Evolutionary conservation across 2,888 invertebrate genomes (phyloP).

Genomic region (Cerastis leucographa): DNA sequence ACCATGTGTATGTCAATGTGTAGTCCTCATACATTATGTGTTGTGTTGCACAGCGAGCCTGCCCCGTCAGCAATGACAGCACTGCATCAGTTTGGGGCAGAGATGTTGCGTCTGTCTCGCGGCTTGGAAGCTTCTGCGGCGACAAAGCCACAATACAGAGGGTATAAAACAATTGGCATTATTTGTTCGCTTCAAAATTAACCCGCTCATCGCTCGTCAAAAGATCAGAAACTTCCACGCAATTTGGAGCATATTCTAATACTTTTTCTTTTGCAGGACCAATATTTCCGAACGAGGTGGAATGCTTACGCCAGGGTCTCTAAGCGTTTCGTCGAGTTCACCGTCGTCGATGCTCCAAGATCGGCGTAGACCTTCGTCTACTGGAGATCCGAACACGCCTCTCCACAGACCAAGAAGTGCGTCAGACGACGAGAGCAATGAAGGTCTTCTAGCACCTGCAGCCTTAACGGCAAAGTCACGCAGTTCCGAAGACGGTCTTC

Average conservation of each 20-base stretch:
- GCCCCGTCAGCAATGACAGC: conserved; percentile 96
- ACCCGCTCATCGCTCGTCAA: conserved; percentile 56
- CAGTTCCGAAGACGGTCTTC: conserved; percentile 88
- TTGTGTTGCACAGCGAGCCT: conserved; percentile 92
- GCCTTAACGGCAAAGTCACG: conserved; percentile 84
- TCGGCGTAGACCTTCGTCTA: conserved; percentile 82
- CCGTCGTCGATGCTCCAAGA: conserved; percentile 89
- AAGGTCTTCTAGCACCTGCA: conserved; percentile 83
- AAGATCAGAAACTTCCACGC: conserved; percentile 38
- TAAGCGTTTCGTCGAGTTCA: conserved; percentile 87
- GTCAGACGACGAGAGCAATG: conserved; percentile 85
- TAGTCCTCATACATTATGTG: conserved; percentile 83
- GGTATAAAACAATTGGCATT: conserved; percentile 86
- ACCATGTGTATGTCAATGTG: conserved; percentile 75
- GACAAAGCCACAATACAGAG: conserved; percentile 86
- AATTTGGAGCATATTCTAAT: conserved; percentile 22
- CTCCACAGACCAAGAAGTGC: conserved; percentile 85
- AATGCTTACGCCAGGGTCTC: conserved; percentile 86
- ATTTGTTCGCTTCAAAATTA: conserved; percentile 78
- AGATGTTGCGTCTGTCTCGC: conserved; percentile 95
- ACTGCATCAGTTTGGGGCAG: conserved; percentile 96
- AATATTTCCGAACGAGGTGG: conserved; percentile 86
- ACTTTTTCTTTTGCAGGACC: conserved; percentile 75
- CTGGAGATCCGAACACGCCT: conserved; percentile 81
- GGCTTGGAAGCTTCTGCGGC: conserved; percentile 94